Conservation (phyloP, 2,888 invertebrate species). For the Arge pagana region DNA sequence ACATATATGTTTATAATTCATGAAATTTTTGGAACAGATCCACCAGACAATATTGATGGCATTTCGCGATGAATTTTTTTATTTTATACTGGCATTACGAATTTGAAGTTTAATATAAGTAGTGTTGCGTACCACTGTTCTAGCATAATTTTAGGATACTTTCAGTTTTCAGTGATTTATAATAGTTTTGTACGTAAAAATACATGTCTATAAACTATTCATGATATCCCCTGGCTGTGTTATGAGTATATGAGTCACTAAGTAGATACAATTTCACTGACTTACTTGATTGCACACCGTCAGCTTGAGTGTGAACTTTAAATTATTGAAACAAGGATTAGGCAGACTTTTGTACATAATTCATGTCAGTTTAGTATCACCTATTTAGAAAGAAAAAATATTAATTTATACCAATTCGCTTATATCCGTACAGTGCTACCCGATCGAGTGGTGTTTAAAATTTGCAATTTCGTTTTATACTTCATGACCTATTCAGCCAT, state of each 20-base stretch:
- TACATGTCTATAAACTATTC: background rate
- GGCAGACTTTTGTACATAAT: background rate
- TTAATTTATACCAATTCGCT: no score
- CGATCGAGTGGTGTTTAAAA: background rate
- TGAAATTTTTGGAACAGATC: background rate
- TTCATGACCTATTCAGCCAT: background rate
- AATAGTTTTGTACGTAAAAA: background rate
- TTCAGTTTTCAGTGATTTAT: no score
- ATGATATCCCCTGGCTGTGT: background rate
- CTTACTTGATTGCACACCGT: background rate
- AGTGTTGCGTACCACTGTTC: background rate
- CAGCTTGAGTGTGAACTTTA: background rate
- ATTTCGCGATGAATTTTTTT: background rate
- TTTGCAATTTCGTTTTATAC: background rate
- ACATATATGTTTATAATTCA: slow-evolving; percentile 28
- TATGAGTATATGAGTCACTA: background rate
- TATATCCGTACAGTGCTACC: no score
- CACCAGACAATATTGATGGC: background rate
- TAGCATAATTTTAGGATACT: background rate
- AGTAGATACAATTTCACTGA: background rate
- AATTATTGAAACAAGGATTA: background rate
- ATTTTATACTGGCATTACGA: background rate
- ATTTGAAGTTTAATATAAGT: background rate
- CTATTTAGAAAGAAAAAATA: no score
- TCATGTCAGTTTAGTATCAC: no score